Evolutionary conservation across 2,113 vertebrate genomes (phyloP), one percentile per base, ranked within the genome.

Genomic region (Laterallus jamaicensis): DNA sequence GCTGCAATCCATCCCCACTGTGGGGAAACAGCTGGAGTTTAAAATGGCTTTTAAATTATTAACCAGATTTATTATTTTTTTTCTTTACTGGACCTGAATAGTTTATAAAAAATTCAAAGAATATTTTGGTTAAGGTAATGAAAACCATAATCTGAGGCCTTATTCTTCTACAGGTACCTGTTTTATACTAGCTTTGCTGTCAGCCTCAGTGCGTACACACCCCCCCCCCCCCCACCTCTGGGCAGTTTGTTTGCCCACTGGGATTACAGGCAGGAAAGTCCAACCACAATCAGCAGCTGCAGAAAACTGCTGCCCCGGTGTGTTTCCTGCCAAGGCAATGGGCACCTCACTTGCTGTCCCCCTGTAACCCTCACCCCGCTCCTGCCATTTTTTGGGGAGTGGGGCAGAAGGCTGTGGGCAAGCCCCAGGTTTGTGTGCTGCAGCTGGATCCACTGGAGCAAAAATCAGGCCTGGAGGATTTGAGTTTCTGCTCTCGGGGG

Each of bases 261-360:
- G 25, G 25, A 20, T 85, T 22, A 22, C 42, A 70, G 42, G 29
- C 69, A 58, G 49, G 64, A 56, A 35, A 64, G 7, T 26, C 22
- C 40, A 75, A 29, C 26, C 12, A 7, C 44, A 54, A 7, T 28
- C 26, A 16, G 68, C 68, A 58, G 49, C 28, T 26, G 22, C 31
- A 42, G 64, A 52, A 70, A 52, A 54, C 1, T 1, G 14, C 15
- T 66, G 22, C 10, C 24, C 24, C 0, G 1, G 24, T 21, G 29
- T 25, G 22, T 28, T 26, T 9, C 26, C 21, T 3, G 1, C 40
- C 0, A 2, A 50, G 62, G 62, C 0, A 3, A 22, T 6, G 15
- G n/a, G 11, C 22, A 39, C 42, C 60, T 63, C 32, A 52, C 16
- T 49, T 63, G 13, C 31, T 8, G 3, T 0, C 15, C 40, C 8